A percentile compares a stretch with the other conserved stretches of the same genome.
These are phyloP conservation scores for Herminia tarsipennalis DNA, from an alignment of 2,888 invertebrate genomes.

Conservation along the genomic window DNA sequence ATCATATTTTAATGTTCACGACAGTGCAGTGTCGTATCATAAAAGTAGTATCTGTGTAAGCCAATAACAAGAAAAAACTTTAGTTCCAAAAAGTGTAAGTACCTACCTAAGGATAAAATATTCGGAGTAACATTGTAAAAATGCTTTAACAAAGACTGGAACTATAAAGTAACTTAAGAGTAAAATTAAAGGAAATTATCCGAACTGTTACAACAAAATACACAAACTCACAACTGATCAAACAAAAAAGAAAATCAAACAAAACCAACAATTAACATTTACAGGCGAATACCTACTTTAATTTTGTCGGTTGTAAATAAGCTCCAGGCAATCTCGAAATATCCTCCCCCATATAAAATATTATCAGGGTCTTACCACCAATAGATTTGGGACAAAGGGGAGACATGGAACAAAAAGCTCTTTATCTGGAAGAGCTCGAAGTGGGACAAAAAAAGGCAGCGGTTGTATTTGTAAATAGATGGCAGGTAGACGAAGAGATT, in stretches of 20 bases:
- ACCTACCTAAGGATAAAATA: no score
- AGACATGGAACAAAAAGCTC: conserved; percentile 66
- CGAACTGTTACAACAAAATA: no score
- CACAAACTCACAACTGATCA: no score
- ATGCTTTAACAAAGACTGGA: no score
- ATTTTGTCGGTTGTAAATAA: conserved; percentile 9
- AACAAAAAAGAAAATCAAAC: not conserved
- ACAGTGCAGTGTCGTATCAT: no score
- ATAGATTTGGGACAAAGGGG: conserved; percentile 60
- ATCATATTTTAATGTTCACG: no score
- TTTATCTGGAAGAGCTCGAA: conserved; percentile 61
- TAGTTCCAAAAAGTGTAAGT: no score
- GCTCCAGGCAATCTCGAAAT: conserved; percentile 11
- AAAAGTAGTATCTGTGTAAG: no score
- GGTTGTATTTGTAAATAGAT: conserved; percentile 80
- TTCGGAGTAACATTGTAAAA: no score
- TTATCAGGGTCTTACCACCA: conserved; percentile 41
- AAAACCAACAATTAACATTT: not conserved
- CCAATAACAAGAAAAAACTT: no score
- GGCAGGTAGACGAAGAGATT: conserved; percentile 83
- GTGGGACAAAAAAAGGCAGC: conserved; percentile 70
- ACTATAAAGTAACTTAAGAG: no score
- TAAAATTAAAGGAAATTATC: no score
- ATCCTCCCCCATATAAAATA: conserved; percentile 36
- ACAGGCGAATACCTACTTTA: not conserved